Evolutionary conservation across 2,113 vertebrate species (phyloP).

Genomic region (Podilymbus podiceps): DNA sequence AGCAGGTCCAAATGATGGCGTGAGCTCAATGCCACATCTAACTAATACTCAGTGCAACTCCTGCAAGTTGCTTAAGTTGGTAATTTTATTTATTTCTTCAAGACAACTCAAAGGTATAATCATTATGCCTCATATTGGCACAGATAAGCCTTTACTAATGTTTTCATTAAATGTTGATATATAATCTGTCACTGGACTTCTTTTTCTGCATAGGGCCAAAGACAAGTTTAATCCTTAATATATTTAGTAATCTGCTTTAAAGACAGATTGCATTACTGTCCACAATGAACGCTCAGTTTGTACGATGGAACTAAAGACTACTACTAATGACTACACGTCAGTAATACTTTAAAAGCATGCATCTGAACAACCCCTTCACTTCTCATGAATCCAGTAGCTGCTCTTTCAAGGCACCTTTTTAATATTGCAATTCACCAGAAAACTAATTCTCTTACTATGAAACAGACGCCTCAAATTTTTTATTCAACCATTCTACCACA

Average conservation of each 20-base stretch:
- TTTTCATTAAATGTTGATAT: neutral
- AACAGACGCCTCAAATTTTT: neutral
- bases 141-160: neutral
- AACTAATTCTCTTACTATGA: neutral
- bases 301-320: neutral
- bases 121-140: neutral
- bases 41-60: neutral
- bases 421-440: neutral
- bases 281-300: neutral
- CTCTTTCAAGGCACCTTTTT: neutral
- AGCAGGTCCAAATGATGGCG: neutral
- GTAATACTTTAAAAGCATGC: neutral
- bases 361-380: neutral
- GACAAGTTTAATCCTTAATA: neutral
- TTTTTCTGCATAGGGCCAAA: neutral
- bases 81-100: neutral
- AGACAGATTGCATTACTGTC: neutral
- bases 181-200: neutral
- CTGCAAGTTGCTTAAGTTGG: neutral
- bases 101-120: neutral
- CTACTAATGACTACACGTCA: neutral
- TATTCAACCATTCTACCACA: neutral
- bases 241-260: neutral
- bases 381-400: neutral
- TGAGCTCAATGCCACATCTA: neutral